Evolutionary conservation across 2,888 invertebrate genomes (phyloP), one percentile per base, ranked within the genome.

Genomic region (Ptilodon capucinus): DNA sequence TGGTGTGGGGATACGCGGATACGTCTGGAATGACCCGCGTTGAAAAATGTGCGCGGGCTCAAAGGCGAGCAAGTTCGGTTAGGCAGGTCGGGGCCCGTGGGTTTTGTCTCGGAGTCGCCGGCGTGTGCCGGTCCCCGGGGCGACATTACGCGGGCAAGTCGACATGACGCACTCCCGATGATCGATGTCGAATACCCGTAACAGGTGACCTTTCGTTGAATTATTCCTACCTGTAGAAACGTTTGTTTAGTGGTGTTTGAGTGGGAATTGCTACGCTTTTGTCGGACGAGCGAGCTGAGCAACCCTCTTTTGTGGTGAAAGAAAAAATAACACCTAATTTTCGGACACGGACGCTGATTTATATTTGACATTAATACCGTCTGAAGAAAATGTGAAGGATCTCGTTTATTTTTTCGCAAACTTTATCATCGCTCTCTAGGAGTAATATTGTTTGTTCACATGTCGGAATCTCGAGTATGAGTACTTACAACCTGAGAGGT

Each of bases 181-280:
- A 91, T 91, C 90, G 90, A 91, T 89, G 89, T 80, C 81, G 85
- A 84, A 86, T 81, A 81, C 85, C 86, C 82, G 83, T 86, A 86
- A 89, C 89, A 88, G 86, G 89, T 91, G 90, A 90, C 90, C 90
- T 90, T 87, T 87, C 77, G 66, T 73, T 88, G 84, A 89, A 90
- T 90, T 90, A 90, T 89, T 89, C 77, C 78, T 86, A 84, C 86
- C 86, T 84, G 86, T 83, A 83, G 86, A 87, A 87, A 85, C 80
- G 81, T 88, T 89, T 86, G 86, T 83, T 88, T 85, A 85, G 84
- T 81, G 80, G 86, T 86, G 84, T 88, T 87, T 84, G 78, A 77
- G 73, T 71, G 78, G 73, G 81, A 81, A 86, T 85, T 79, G 81
- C 74, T 68, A 74, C 74, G 75, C 75, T 76, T 77, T 81, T 71